Base-by-base conservation (phyloP, 2,888 invertebrate genomes). In the Alsophila aescularia region DNA sequence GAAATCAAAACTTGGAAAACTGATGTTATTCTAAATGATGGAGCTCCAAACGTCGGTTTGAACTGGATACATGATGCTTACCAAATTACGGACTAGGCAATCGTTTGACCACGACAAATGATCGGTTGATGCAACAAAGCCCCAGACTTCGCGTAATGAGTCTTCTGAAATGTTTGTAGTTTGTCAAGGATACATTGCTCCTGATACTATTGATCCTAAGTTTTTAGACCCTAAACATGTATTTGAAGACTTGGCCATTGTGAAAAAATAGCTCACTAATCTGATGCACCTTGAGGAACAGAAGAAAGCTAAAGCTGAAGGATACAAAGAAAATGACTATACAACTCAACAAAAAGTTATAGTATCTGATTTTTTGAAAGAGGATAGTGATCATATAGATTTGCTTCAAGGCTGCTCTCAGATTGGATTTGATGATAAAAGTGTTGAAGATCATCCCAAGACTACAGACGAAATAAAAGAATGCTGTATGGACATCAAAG, bases 161-260 rank as follows among this genome's bases (percentile, higher is more conserved):
- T 99, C 99, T 0, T 99, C 99, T 48, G 99, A 99, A 93, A 99
- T 99, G 69, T 99, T 99, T 83, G 97, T 99, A 36, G 98, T 99
- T 0, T 99, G 99, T 80, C 97, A 99, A 84, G 94, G 96, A 48
- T 99, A 96, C 77, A 92, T 97, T 63, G 98, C 98, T 2, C 99
- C 99, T 0, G 96, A 96, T 77, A 96, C 96, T 74, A 94, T 99
- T 62, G 99, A 99, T 90, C 94, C 96, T 0, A 97, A 96, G 71
- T 96, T 99, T 69, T 92, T 99, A 70, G 98, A 99, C 84, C 92
- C 98, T 0, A 98, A 98, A 79, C 94, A 97, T 93, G 99, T 99
- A 1, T 99, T 99, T 92, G 96, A 98, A 79, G 98, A 99, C 73
- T 91, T 98, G 49, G 96, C 97, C 64, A 91, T 96, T 54, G 95